These are phyloP conservation scores for Ophraella communa DNA, from an alignment of 2,888 invertebrate genomes.

Conservation along the genomic window DNA sequence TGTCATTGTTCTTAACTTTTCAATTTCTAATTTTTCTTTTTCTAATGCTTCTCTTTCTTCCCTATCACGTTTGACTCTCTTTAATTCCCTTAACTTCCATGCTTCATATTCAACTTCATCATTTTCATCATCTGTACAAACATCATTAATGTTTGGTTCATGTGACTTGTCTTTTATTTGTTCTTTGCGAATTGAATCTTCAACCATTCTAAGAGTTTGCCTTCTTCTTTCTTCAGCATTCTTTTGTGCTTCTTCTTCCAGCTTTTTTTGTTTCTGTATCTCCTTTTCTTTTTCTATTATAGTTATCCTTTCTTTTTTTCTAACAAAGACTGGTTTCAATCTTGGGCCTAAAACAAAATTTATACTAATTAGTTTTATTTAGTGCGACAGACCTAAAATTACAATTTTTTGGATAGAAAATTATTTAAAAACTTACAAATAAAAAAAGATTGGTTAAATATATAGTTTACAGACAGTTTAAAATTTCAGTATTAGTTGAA, in stretches of 20 bases:
- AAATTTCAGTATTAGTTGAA: too few relatives aligned
- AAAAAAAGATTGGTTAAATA: too few relatives aligned
- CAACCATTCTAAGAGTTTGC: conserved; percentile 86
- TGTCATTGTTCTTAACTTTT: conserved; percentile 89
- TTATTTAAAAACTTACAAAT: too few relatives aligned
- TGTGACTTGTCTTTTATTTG: conserved; percentile 70
- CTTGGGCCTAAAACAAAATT: conserved; percentile 74
- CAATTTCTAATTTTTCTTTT: conserved; percentile 87
- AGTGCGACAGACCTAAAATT: too few relatives aligned
- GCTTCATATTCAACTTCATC: conserved; percentile 96
- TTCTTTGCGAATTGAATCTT: conserved; percentile 87
- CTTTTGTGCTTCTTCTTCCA: conserved; percentile 82
- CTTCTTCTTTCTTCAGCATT: conserved; percentile 87
- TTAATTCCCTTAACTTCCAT: conserved; percentile 97
- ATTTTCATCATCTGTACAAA: conserved; percentile 94
- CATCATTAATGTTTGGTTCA: conserved; percentile 81
- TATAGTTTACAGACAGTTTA: too few relatives aligned
- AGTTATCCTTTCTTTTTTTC: conserved; percentile 92
- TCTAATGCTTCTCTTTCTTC: conserved; percentile 92
- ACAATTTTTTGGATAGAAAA: too few relatives aligned
- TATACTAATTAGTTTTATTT: too few relatives aligned
- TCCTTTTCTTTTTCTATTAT: conserved; percentile 94
- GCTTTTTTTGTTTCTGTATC: conserved; percentile 80
- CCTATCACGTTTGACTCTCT: conserved; percentile 93
- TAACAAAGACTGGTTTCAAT: conserved; percentile 93